A percentile compares a stretch with the other conserved stretches of the same genome.
Conservation (phyloP, 2,888 invertebrate genomes). For the Nudaria mundana region DNA sequence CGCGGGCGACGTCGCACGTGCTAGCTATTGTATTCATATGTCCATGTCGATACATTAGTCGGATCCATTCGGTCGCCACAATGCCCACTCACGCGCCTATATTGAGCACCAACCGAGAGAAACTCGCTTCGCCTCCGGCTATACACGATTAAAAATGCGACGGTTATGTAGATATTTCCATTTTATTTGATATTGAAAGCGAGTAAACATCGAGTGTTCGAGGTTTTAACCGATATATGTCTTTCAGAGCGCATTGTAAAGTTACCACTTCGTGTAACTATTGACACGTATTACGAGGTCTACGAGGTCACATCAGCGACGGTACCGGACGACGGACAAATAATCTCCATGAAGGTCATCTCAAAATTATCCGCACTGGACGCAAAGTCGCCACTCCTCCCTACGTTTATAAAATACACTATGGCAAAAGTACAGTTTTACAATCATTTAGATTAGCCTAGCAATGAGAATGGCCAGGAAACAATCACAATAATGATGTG, state of each 20-base stretch:
- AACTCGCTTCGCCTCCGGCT: slow-evolving; percentile 32
- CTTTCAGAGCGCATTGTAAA: too few species aligned
- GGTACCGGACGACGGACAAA: too few species aligned
- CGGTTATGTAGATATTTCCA: slow-evolving; percentile 13
- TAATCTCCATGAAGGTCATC: too few species aligned
- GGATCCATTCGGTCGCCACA: slow-evolving; percentile 31
- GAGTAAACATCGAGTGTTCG: too few species aligned
- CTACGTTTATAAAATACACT: slow-evolving; percentile 12
- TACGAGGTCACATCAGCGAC: too few species aligned
- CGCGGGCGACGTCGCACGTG: slow-evolving; percentile 61
- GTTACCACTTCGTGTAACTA: too few species aligned
- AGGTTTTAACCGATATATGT: too few species aligned
- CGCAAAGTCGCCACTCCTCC: too few species aligned
- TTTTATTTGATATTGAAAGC: too few species aligned
- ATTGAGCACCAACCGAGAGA: slow-evolving; percentile 36
- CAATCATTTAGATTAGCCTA: slow-evolving; percentile 18
- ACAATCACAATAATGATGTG: slow-evolving; percentile 36
- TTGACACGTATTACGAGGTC: too few species aligned
- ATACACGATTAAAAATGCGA: slow-evolving; percentile 29
- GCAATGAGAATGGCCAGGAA: slow-evolving; percentile 32
- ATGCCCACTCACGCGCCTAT: slow-evolving; percentile 30
- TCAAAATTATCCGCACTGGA: too few species aligned
- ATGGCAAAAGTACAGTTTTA: slow-evolving; percentile 21
- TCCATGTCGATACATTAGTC: slow-evolving; percentile 42
- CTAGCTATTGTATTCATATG: slow-evolving; percentile 67